Conservation (phyloP, 2,888 invertebrate species). For the Dynastes hyllus region DNA sequence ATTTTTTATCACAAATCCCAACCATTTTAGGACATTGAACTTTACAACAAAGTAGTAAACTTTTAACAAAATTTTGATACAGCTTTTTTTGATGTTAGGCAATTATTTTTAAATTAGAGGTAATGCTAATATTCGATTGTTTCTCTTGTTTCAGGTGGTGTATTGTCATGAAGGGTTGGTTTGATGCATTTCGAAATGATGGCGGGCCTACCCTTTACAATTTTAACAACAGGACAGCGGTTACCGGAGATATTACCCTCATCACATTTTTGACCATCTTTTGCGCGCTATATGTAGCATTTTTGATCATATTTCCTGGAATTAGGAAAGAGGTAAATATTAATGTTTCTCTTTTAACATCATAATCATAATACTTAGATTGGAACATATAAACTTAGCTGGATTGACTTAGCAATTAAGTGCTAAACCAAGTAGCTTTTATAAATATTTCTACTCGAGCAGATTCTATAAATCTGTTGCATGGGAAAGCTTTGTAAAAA, state of each 20-base stretch:
- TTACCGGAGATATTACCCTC: conserved; percentile 93
- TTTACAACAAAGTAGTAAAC: not conserved
- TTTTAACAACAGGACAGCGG: conserved; percentile 95
- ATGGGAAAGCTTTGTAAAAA: too few relatives aligned
- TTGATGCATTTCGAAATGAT: conserved; percentile 97
- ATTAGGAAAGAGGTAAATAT: conserved; percentile 89
- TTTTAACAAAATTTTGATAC: too few relatives aligned
- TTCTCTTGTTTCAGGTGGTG: conserved; percentile 22
- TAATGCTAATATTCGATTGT: too few relatives aligned
- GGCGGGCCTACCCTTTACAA: conserved; percentile 97
- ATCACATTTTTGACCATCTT: conserved; percentile 91
- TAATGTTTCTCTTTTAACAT: not conserved
- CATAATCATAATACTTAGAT: not conserved
- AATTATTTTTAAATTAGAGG: too few relatives aligned
- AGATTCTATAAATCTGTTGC: too few relatives aligned
- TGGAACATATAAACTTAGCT: too few relatives aligned
- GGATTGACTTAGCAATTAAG: not conserved
- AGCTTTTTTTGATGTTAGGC: too few relatives aligned
- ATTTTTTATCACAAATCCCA: not conserved
- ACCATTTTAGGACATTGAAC: not conserved
- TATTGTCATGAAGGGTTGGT: conserved; percentile 90
- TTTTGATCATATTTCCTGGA: conserved; percentile 96
- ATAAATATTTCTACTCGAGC: not conserved
- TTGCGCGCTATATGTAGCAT: conserved; percentile 93
- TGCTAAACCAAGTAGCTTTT: not conserved